phyloP scores from a whole-genome alignment of 1,140 invertebrate genomes.

The Ostrea edulis region DNA sequence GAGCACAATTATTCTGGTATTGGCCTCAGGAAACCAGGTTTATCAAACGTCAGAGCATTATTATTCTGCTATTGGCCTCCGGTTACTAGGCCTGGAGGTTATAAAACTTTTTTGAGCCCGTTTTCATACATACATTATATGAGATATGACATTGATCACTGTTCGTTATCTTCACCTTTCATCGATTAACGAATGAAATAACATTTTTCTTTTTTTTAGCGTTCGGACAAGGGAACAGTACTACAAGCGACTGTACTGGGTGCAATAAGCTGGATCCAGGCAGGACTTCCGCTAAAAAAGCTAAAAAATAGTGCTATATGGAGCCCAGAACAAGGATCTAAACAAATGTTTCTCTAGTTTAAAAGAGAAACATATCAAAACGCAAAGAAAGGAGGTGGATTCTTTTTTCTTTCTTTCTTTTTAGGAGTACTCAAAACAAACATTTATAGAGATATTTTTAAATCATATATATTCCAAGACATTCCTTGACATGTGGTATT shows the following conservation, averaged over 20 bases:
- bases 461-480: no score
- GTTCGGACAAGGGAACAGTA: constrained; percentile 54
- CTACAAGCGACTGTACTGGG: constrained; percentile 69
- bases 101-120: no score
- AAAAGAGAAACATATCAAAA: constrained; percentile 48
- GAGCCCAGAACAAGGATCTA: not conserved
- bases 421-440: no score
- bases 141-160: no score
- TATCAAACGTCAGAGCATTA: no score
- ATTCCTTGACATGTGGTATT: no score
- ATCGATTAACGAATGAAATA: no score
- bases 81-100: no score
- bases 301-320: constrained; percentile 75
- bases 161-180: no score
- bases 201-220: constrained; percentile 64
- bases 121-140: no score
- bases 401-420: not conserved
- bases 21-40: not conserved
- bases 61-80: no score
- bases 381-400: constrained; percentile 53
- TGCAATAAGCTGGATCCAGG: constrained; percentile 75
- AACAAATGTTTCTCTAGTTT: constrained; percentile 31
- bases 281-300: constrained; percentile 71
- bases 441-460: no score
- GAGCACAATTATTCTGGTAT: not conserved